A percentile compares a stretch with the other conserved stretches of the same genome.
These are phyloP conservation scores for Pseudonaja textilis DNA, from an alignment of 2,113 vertebrate species.

Conservation along the genomic window DNA sequence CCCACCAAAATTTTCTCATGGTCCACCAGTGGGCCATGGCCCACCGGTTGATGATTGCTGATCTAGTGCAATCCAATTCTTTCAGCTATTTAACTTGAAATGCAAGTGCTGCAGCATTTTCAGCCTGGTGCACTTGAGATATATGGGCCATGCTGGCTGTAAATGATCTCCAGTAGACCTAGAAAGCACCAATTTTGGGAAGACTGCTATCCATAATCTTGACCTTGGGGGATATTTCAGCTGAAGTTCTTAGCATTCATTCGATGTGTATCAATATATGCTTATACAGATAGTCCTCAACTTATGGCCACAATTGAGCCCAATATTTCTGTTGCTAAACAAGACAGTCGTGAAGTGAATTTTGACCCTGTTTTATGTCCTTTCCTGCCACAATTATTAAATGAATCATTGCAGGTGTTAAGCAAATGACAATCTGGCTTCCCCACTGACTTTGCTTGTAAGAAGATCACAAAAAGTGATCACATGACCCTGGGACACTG, in stretches of 20 bases:
- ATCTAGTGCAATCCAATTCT: neutral
- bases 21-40: no score
- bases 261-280: neutral
- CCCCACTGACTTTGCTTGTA: neutral
- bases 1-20: no score
- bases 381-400: neutral
- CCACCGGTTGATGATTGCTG: no score
- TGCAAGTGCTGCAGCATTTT: neutral
- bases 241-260: neutral
- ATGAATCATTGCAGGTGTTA: neutral
- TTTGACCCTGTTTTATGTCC: neutral
- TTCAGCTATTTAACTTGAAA: neutral
- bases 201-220: neutral
- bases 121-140: neutral
- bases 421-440: neutral
- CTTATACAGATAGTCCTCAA: neutral
- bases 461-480: neutral
- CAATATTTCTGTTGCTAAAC: neutral
- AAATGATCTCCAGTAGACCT: neutral
- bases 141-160: neutral
- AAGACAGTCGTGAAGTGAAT: neutral
- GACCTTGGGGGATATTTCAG: neutral
- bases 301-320: neutral
- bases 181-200: neutral
- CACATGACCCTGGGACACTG: neutral